Evolutionary conservation across 2,113 vertebrate genomes (phyloP), one percentile per base, ranked within the genome.

Genomic region (Tetraodon nigroviridis): DNA sequence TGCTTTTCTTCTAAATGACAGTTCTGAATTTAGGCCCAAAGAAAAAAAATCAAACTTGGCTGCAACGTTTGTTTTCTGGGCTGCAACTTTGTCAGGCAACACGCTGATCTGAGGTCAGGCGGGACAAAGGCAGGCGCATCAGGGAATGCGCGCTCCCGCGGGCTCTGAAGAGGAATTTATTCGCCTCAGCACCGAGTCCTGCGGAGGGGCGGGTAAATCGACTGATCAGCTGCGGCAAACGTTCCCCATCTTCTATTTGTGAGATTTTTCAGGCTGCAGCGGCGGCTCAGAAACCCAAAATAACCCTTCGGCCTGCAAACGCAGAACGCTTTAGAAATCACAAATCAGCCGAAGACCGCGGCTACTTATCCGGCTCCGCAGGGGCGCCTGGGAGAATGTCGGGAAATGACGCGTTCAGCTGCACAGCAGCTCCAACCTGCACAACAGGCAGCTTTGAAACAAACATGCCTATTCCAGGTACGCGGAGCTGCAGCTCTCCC

Each of bases 391-490:
- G 24, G 0, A 20, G 6, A 48, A 59, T 46, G 24, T 17, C 2
- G 16, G 15, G 67, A 62, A 46, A 27, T 0, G 27, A 1, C 17
- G 22, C 21, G 58, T 67, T 62, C 51, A 51, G 46, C 51, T 32
- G 58, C 20, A 59, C 20, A 24, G 67, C 11, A 13, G 55, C 55
- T 75, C 51, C 59, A 64, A 74, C 54, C 53, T 61, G 18, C 48
- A 55, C 64, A 1, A 52, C 21, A 7, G 29, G 59, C 66, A 61
- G 64, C 67, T 64, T 55, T 66, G 64, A 76, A 80, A 81, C 68
- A 17, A 78, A 81, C 67, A 76, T 67, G 71, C 75, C 52, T 60
- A 55, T 72, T 83, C 79, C 55, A 78, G 71, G 64, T 76, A 79
- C 66, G 50, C 63, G 67, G 57, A 77, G 78, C 74, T 74, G 80